These are phyloP conservation scores for Planiliza haematocheilus DNA, from an alignment of 2,113 vertebrate genomes.

Conservation along the genomic window DNA sequence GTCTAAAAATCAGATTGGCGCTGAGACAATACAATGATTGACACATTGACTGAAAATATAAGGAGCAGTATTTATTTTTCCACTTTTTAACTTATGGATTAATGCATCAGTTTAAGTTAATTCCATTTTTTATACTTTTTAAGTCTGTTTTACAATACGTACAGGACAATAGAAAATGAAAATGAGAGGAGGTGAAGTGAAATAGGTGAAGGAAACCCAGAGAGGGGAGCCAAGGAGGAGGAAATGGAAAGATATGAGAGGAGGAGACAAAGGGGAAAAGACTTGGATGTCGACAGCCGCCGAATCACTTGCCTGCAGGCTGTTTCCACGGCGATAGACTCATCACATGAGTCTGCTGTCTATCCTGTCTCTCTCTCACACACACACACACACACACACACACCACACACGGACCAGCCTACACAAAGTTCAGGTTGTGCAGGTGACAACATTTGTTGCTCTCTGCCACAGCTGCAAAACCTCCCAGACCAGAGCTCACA, in stretches of 20 bases:
- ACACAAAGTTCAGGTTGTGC: constrained; percentile 18
- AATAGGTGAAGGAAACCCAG: background rate
- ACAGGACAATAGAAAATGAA: constrained; percentile 10
- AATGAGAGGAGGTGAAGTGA: background rate
- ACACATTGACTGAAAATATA: too few relatives aligned
- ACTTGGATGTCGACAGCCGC: constrained; percentile 37
- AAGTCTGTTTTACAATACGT: too few relatives aligned
- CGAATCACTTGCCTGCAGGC: constrained; percentile 55
- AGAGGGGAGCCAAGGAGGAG: background rate
- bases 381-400: constrained; percentile 11
- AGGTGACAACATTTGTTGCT: constrained; percentile 61
- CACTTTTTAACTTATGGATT: too few relatives aligned
- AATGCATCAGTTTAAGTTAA: too few relatives aligned
- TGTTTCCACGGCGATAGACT: constrained; percentile 68
- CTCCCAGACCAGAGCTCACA: constrained; percentile 2
- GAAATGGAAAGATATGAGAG: background rate
- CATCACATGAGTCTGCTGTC: constrained; percentile 50
- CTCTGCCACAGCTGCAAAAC: constrained; percentile 44
- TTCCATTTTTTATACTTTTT: too few relatives aligned
- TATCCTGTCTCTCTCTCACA: background rate
- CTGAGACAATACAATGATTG: too few relatives aligned
- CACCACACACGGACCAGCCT: background rate
- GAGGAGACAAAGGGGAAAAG: constrained; percentile 18
- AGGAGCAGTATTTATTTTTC: too few relatives aligned
- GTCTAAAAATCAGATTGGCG: too few relatives aligned